phyloP scores from a whole-genome alignment of 2,113 vertebrate genomes.

The Psilopsiagon aymara region DNA sequence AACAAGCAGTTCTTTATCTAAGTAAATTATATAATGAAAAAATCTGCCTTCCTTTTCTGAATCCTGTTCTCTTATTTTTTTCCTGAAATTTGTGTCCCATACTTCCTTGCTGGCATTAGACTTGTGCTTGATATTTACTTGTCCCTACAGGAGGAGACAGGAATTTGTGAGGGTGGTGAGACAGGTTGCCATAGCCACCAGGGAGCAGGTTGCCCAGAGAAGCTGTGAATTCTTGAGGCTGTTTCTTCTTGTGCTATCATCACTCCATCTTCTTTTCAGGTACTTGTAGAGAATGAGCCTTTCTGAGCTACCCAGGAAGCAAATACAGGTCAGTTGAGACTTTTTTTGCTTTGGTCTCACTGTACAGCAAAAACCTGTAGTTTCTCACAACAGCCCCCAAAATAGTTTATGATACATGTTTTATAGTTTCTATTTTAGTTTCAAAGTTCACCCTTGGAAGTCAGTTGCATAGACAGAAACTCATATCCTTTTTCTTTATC shows the following conservation, averaged over 20 bases:
- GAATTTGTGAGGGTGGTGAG: background rate
- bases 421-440: background rate
- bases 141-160: accelerated
- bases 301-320: background rate
- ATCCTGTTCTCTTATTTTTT: background rate
- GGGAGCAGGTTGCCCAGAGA: background rate
- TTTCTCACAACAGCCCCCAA: background rate
- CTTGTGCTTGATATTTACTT: background rate
- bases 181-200: background rate
- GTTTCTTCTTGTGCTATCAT: background rate
- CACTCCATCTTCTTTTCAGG: background rate
- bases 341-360: background rate
- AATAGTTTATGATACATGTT: background rate
- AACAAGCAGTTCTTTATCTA: background rate
- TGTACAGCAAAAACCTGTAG: background rate
- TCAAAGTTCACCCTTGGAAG: slow-evolving; percentile 1
- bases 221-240: background rate
- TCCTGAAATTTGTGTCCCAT: background rate
- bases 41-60: background rate
- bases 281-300: background rate
- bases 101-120: background rate
- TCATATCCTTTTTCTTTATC: slow-evolving; percentile 22
- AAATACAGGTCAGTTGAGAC: background rate
- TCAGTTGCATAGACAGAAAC: background rate
- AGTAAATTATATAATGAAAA: background rate